Evolutionary conservation across 2,113 vertebrate genomes (phyloP).

Genomic region (Nibea albiflora): DNA sequence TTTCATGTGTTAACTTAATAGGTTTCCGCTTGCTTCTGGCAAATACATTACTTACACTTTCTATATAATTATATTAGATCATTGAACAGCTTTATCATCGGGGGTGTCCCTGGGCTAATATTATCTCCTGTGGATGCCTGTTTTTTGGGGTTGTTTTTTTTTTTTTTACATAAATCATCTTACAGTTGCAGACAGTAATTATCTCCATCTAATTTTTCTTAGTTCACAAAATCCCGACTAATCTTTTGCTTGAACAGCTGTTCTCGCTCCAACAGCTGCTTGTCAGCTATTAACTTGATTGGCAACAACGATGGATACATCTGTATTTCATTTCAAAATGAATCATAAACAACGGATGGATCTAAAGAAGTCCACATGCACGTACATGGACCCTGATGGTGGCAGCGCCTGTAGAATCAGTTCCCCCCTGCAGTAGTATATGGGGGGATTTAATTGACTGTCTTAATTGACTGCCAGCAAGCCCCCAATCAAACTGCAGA

Average conservation of each 20-base stretch:
- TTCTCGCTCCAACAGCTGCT: not conserved
- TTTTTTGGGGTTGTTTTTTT: not conserved
- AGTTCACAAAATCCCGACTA: not conserved
- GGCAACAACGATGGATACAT: not conserved
- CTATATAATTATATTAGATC: conserved; percentile 40
- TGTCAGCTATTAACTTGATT: not conserved
- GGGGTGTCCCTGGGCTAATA: not conserved
- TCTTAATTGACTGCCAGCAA: conserved; percentile 51
- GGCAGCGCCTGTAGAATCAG: conserved; percentile 21
- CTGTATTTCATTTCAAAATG: not conserved
- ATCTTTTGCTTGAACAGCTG: not conserved
- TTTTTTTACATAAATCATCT: conserved; percentile 13
- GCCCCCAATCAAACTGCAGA: conserved; percentile 34
- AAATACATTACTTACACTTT: conserved; percentile 42
- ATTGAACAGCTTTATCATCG: conserved; percentile 42
- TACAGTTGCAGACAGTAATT: conserved; percentile 8
- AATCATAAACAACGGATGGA: conserved; percentile 19
- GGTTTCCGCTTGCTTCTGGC: conserved; percentile 27
- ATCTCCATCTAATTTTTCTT: conserved; percentile 10
- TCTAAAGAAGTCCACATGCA: not conserved
- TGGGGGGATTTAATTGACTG: conserved; percentile 30
- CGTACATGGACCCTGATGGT: not conserved
- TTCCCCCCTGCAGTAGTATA: not conserved
- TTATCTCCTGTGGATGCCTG: not conserved
- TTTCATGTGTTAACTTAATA: conserved; percentile 31